These are phyloP conservation scores for Hemicordylus capensis DNA, from an alignment of 2,113 vertebrate genomes.

Conservation along the genomic window DNA sequence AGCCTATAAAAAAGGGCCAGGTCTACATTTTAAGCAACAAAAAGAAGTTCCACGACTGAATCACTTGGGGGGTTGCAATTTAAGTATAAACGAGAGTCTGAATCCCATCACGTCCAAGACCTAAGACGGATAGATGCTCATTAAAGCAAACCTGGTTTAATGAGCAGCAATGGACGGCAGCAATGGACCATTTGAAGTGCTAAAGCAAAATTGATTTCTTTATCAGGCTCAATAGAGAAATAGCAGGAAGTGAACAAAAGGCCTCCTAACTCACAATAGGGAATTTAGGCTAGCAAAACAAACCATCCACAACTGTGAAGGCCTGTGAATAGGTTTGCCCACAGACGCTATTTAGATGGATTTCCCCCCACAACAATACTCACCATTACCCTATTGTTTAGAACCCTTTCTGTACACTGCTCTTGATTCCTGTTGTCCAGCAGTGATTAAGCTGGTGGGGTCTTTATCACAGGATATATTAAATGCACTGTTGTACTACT, in stretches of 20 bases:
- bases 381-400: not conserved
- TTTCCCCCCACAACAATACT: not conserved
- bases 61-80: not conserved
- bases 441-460: not conserved
- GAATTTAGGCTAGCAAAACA: rapidly evolving
- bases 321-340: not conserved
- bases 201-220: not conserved
- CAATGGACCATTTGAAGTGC: not conserved
- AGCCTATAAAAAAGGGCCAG: not conserved
- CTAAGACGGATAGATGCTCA: not conserved
- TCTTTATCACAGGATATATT: not conserved
- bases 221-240: not conserved
- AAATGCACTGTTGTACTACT: not conserved
- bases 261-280: not conserved
- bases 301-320: not conserved
- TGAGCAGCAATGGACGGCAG: too few species aligned
- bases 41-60: not conserved
- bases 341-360: not conserved
- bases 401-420: not conserved
- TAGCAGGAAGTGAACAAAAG: not conserved
- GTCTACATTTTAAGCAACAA: not conserved
- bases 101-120: not conserved
- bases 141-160: not conserved
- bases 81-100: not conserved
- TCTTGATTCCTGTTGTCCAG: not conserved